Conservation (phyloP, 2,113 vertebrate species). For the Copsychus sechellarum region DNA sequence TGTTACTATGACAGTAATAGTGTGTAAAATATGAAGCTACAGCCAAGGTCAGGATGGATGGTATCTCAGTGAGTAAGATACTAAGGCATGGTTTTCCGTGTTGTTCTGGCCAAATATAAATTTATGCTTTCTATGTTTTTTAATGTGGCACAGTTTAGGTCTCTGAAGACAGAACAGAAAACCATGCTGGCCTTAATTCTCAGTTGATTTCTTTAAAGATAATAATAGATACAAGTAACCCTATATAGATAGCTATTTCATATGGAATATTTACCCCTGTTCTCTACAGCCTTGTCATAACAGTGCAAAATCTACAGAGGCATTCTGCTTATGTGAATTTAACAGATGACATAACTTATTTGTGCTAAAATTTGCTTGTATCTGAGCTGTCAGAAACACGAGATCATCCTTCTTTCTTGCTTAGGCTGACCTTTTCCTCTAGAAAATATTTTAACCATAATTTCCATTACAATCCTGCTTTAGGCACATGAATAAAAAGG, state of each 20-base stretch:
- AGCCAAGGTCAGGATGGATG: conserved; percentile 54
- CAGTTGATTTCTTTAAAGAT: conserved; percentile 27
- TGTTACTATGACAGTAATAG: conserved; percentile 57
- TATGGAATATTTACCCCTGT: not conserved
- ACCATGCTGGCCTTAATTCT: not conserved
- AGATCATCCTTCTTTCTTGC: conserved; percentile 31
- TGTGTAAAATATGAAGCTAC: conserved; percentile 49
- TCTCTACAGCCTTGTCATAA: conserved; percentile 12
- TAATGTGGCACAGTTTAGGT: not conserved
- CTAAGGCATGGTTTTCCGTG: not conserved
- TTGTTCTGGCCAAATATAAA: not conserved
- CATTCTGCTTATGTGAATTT: conserved; percentile 29
- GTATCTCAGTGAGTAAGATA: conserved; percentile 11
- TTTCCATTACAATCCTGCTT: conserved; percentile 39
- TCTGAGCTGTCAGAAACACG: conserved; percentile 45
- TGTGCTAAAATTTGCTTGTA: conserved; percentile 24
- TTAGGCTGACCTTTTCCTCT: conserved; percentile 25
- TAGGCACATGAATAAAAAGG: not conserved
- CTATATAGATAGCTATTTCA: not conserved
- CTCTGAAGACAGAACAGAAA: conserved; percentile 28
- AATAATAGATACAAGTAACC: not conserved
- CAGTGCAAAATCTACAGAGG: conserved; percentile 10
- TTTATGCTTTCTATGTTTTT: conserved; percentile 10
- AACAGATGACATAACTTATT: conserved; percentile 55
- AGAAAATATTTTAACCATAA: conserved; percentile 23